These are phyloP conservation scores for Drosophila trichaetosa DNA, from an alignment of 2,888 invertebrate species.

Conservation along the genomic window DNA sequence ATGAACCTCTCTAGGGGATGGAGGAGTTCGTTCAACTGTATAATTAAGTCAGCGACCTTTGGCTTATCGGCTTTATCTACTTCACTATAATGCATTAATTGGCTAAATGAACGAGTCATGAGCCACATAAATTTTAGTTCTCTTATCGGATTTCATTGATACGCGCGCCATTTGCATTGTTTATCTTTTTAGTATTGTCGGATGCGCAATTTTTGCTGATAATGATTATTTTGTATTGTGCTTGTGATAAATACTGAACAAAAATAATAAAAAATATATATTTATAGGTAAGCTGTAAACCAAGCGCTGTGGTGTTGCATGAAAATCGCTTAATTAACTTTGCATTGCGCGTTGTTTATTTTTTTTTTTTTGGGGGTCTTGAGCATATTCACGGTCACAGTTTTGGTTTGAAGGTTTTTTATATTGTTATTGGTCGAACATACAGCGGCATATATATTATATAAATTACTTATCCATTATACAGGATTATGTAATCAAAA, in stretches of 20 bases:
- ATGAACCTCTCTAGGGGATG: slow-evolving; percentile 28
- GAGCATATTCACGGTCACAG: slow-evolving; percentile 69
- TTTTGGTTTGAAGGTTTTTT: slow-evolving; percentile 56
- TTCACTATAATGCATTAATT: slow-evolving; percentile 52
- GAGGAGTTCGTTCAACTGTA: slow-evolving; percentile 50
- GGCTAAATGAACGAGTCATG: slow-evolving; percentile 39
- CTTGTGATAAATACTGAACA: slow-evolving; percentile 26
- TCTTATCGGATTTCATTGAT: slow-evolving; percentile 67
- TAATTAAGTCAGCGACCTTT: slow-evolving; percentile 28
- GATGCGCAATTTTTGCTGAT: slow-evolving; percentile 69
- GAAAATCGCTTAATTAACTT: slow-evolving; percentile 70
- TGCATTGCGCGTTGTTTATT: slow-evolving; percentile 54
- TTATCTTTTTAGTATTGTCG: slow-evolving; percentile 54
- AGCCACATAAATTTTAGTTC: slow-evolving; percentile 24
- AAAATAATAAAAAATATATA: slow-evolving; percentile 8
- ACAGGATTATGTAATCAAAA: not conserved
- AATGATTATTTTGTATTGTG: slow-evolving; percentile 45
- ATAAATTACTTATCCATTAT: slow-evolving; percentile 1
- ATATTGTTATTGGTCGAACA: slow-evolving; percentile 37
- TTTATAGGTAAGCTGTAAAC: slow-evolving; percentile 24
- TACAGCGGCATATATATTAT: slow-evolving; percentile 8
- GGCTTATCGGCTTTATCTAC: slow-evolving; percentile 27
- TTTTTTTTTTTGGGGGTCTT: slow-evolving; percentile 31
- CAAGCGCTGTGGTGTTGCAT: slow-evolving; percentile 58
- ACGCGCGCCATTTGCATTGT: slow-evolving; percentile 34